Conservation (phyloP, 1,140 invertebrate genomes). For the Eubasilissa regina region DNA sequence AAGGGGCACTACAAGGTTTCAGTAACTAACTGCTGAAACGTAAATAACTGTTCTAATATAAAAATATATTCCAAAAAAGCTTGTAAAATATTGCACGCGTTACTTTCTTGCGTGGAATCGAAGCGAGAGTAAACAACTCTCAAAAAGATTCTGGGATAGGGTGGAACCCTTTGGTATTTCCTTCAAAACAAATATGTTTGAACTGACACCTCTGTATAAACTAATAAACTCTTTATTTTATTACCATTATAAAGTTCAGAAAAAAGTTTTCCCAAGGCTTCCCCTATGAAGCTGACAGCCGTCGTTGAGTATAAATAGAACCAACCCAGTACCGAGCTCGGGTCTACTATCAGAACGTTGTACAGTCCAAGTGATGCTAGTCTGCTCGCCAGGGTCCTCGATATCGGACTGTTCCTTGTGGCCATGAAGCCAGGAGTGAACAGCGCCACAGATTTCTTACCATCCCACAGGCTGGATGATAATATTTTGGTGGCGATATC, state of each 20-base stretch:
- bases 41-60: too few relatives aligned
- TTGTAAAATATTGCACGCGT: too few relatives aligned
- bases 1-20: too few relatives aligned
- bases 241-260: conserved; percentile 62
- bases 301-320: conserved; percentile 66
- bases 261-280: conserved; percentile 63
- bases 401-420: conserved; percentile 25
- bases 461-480: neutral
- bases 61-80: too few relatives aligned
- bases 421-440: conserved; percentile 49
- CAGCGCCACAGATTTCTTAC: neutral
- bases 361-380: conserved; percentile 55
- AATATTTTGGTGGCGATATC: conserved; percentile 1
- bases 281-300: conserved; percentile 66
- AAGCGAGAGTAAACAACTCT: too few relatives aligned
- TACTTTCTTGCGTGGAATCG: too few relatives aligned
- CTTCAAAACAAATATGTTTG: too few relatives aligned
- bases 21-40: too few relatives aligned
- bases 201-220: too few relatives aligned
- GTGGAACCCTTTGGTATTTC: too few relatives aligned
- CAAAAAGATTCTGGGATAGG: too few relatives aligned
- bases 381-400: conserved; percentile 29
- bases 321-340: conserved; percentile 64
- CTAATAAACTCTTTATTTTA: too few relatives aligned
- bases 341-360: conserved; percentile 66